Conservation (phyloP, 2,797 vertebrate species). For the Columba guinea region DNA sequence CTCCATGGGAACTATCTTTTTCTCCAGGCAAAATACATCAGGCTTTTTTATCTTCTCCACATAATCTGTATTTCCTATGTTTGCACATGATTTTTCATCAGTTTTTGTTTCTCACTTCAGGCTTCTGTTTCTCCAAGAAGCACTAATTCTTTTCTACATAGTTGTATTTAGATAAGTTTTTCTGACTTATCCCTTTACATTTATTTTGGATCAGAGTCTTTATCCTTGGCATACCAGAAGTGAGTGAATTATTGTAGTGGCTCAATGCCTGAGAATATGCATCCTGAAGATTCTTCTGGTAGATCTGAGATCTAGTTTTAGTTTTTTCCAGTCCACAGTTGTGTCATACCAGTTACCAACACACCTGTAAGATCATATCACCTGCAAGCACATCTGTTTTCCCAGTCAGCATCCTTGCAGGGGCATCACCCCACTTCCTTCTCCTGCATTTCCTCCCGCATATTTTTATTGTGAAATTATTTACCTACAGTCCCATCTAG, state of each 20-base stretch:
- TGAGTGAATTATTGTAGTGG: not conserved
- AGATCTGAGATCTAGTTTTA: not conserved
- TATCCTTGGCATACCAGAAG: not conserved
- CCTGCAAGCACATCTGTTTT: not conserved
- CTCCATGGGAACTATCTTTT: not conserved
- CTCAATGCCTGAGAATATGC: not conserved
- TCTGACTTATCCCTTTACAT: not conserved
- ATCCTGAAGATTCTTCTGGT: not conserved
- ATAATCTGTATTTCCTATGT: not conserved
- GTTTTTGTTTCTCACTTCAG: not conserved
- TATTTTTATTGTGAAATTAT: not conserved
- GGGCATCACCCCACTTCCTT: not conserved
- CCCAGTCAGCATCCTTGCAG: not conserved
- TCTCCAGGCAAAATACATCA: not conserved
- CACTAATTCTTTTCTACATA: not conserved
- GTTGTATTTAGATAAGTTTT: not conserved
- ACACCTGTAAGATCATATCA: not conserved
- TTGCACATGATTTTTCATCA: not conserved
- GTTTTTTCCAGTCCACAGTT: not conserved
- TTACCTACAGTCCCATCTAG: not conserved
- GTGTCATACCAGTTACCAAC: not conserved
- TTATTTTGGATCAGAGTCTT: not conserved
- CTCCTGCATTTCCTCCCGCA: not conserved
- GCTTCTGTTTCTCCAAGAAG: not conserved
- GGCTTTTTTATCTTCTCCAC: not conserved